Evolutionary conservation across 2,888 invertebrate genomes (phyloP), one percentile per base, ranked within the genome.

Genomic region (Ferdinandea cuprea): DNA sequence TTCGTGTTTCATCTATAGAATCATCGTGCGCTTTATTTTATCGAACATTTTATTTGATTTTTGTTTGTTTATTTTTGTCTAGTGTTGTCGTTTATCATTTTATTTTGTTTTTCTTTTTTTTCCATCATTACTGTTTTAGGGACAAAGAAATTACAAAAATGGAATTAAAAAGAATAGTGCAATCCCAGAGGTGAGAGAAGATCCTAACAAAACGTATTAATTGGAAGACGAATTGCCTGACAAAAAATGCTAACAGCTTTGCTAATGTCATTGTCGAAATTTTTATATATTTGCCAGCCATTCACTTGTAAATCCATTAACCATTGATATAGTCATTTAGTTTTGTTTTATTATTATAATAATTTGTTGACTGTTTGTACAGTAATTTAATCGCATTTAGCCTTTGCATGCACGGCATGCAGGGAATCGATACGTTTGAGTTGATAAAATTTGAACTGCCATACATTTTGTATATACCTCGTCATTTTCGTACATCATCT

Each of bases 121-220:
- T 86, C 25, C 25, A 80, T 63, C 81, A 73, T 80, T 85, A 85
- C 76, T 78, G 74, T 86, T 86, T 87, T 89, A 90, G 90, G 90
- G 90, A 85, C 87, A 90, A 87, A 89, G 88, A 85, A 88, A 78
- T 86, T 86, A 85, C 84, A 87, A 88, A 87, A 89, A 88, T 86
- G 90, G 89, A 87, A 87, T 87, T 86, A 89, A 88, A 88, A 89
- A 88, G 87, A 88, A 89, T 87, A 89, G 87, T 88, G 88, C 88
- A 86, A 89, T 88, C 85, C 87, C 87, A 85, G 91, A 91, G 91
- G 91, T 91, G 91, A 91, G 91, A 89, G 56, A 83, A 37, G 48
- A 52, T 66, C 15, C 40, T 44, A 66, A 58, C 15, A 46, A 30
- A 28, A 50, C 15, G 11, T 44, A 19, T n/a, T 21, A n/a, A 58